These are phyloP conservation scores for Sinocyclocheilus grahami DNA, from an alignment of 2,113 vertebrate genomes.

Conservation along the genomic window DNA sequence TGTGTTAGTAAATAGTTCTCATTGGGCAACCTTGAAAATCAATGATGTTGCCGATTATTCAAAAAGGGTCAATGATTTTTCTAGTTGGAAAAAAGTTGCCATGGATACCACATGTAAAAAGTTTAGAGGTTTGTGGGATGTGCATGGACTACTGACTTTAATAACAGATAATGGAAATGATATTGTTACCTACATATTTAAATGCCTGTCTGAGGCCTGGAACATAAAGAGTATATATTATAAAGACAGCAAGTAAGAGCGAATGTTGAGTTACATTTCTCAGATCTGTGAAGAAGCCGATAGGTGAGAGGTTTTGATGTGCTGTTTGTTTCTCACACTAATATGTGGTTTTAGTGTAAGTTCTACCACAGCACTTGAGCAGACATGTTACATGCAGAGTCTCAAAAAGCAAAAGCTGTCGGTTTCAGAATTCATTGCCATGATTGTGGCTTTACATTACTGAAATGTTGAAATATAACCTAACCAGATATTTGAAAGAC, in stretches of 20 bases:
- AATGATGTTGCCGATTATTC: constrained; percentile 43
- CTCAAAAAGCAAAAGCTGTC: background rate
- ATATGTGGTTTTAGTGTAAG: constrained; percentile 25
- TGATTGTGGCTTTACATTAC: background rate
- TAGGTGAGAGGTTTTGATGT: background rate
- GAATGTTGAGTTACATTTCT: constrained; percentile 6
- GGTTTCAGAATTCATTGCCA: constrained; percentile 2
- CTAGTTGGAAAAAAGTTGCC: constrained; percentile 57
- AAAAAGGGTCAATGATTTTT: constrained; percentile 46
- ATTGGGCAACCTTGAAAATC: constrained; percentile 60
- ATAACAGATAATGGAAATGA: background rate
- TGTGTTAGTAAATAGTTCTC: constrained; percentile 61
- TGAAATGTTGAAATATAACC: background rate
- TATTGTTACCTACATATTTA: constrained; percentile 15
- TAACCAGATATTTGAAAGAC: background rate
- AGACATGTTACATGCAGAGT: background rate
- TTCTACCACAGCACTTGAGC: background rate
- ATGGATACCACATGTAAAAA: constrained; percentile 59
- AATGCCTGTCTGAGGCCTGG: background rate
- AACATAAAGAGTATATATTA: background rate
- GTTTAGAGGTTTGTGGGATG: constrained; percentile 47
- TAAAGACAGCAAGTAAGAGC: background rate
- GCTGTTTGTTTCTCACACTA: constrained; percentile 28
- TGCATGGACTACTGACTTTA: constrained; percentile 38
- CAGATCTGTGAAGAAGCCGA: background rate